These are phyloP conservation scores for Corythornis cristatus DNA, from an alignment of 2,113 vertebrate species.

Conservation along the genomic window DNA sequence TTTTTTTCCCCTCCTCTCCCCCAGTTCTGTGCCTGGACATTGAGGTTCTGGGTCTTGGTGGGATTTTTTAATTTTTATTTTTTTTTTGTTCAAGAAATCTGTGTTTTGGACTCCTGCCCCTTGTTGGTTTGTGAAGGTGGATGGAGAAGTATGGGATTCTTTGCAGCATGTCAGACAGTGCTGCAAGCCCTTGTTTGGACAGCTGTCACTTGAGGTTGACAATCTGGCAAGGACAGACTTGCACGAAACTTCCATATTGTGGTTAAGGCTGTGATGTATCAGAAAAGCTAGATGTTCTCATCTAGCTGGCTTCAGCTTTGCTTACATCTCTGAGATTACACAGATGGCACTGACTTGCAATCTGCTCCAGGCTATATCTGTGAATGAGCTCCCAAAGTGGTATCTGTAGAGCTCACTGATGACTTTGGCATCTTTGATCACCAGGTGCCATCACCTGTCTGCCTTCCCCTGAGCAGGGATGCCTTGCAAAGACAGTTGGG, in stretches of 20 bases:
- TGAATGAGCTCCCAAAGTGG: conserved; percentile 37
- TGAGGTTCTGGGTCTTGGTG: neutral
- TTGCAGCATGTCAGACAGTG: neutral
- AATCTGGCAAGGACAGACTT: conserved; percentile 58
- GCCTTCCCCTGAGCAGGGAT: neutral
- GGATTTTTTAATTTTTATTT: neutral
- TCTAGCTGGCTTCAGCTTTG: conserved; percentile 60
- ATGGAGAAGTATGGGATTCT: conserved; percentile 1
- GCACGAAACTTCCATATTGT: conserved; percentile 54
- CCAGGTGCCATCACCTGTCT: conserved; percentile 55
- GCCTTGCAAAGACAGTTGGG: conserved; percentile 20
- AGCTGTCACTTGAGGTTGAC: conserved; percentile 58
- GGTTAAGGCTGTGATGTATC: conserved; percentile 50
- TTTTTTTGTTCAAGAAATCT: neutral
- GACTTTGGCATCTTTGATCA: conserved; percentile 52
- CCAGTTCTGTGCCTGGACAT: neutral
- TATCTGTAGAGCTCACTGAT: conserved; percentile 23
- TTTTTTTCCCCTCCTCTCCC: neutral
- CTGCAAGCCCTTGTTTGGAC: conserved; percentile 42
- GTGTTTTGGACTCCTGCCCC: neutral
- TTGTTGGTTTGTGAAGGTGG: neutral
- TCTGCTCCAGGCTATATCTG: conserved; percentile 49
- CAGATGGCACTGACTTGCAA: conserved; percentile 62
- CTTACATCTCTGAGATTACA: conserved; percentile 49
- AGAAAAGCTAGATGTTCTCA: conserved; percentile 59